Evolutionary conservation across 2,888 invertebrate genomes (phyloP).

Genomic region (Drosophila formosana): DNA sequence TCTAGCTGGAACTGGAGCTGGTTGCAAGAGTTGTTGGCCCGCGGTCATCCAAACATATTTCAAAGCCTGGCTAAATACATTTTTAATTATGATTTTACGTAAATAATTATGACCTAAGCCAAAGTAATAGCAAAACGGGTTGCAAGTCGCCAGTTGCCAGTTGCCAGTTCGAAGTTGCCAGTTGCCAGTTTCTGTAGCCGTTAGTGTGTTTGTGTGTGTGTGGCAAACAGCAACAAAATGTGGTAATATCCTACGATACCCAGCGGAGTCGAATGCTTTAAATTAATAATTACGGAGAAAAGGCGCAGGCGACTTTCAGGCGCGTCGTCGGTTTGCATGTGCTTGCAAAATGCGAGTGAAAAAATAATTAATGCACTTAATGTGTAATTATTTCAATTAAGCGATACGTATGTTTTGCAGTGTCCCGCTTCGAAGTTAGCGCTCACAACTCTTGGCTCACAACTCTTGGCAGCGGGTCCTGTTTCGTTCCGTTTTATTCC

Average conservation of each 20-base stretch:
- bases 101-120: conserved; percentile 77
- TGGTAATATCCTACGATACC: conserved; percentile 70
- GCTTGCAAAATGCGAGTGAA: conserved; percentile 52
- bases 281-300: conserved; percentile 76
- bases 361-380: conserved; percentile 83
- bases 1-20: conserved; percentile 12
- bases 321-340: conserved; percentile 63
- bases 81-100: conserved; percentile 82
- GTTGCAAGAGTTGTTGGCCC: conserved; percentile 18
- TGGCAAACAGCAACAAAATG: conserved; percentile 30
- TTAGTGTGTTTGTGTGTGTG: conserved; percentile 8
- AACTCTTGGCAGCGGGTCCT: conserved; percentile 34
- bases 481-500: conserved; percentile 26
- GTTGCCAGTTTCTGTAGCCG: conserved; percentile 28
- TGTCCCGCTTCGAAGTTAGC: conserved; percentile 18
- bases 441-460: background rate
- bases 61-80: conserved; percentile 75
- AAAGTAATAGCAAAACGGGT: conserved; percentile 53
- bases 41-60: conserved; percentile 57
- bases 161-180: conserved; percentile 18
- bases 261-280: conserved; percentile 75
- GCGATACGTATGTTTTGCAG: conserved; percentile 50
- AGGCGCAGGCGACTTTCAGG: conserved; percentile 69
- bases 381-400: conserved; percentile 84
- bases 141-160: conserved; percentile 42